Conservation (phyloP, 2,888 invertebrate genomes). For the Aethes cnicana region DNA sequence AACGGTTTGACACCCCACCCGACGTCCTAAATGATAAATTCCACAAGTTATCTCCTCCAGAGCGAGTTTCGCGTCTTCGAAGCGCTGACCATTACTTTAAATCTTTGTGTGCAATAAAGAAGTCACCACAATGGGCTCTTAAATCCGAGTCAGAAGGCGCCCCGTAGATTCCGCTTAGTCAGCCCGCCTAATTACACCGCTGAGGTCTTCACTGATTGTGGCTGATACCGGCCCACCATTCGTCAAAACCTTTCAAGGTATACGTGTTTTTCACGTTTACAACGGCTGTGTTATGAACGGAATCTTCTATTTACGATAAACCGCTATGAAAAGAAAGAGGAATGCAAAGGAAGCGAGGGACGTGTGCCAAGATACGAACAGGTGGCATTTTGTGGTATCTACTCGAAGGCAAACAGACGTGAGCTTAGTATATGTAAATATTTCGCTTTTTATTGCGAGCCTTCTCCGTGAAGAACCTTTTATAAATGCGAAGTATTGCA, state of each 20-base stretch:
- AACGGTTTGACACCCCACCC: constrained; percentile 59
- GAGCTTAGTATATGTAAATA: too few relatives aligned
- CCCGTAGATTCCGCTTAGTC: constrained; percentile 66
- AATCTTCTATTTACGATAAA: too few relatives aligned
- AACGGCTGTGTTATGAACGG: too few relatives aligned
- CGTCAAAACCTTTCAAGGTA: constrained; percentile 47
- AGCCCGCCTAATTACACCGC: constrained; percentile 60
- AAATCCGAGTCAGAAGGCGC: constrained; percentile 55
- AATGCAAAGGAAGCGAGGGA: too few relatives aligned
- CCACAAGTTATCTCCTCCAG: constrained; percentile 39
- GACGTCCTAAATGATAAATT: constrained; percentile 63
- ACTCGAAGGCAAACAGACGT: too few relatives aligned
- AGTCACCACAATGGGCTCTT: constrained; percentile 53
- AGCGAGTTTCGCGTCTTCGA: constrained; percentile 33
- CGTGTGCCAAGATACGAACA: too few relatives aligned
- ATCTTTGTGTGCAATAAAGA: constrained; percentile 53
- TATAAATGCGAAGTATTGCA: too few relatives aligned
- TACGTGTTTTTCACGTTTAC: constrained; percentile 13
- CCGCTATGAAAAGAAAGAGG: too few relatives aligned
- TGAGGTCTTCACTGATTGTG: constrained; percentile 49
- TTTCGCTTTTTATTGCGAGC: too few relatives aligned
- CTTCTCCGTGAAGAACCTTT: too few relatives aligned
- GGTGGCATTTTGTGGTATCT: too few relatives aligned
- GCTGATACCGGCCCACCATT: constrained; percentile 47
- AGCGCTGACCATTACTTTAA: constrained; percentile 51